phyloP scores from a whole-genome alignment of 1,140 invertebrate genomes.

The Brachionus rubens region DNA sequence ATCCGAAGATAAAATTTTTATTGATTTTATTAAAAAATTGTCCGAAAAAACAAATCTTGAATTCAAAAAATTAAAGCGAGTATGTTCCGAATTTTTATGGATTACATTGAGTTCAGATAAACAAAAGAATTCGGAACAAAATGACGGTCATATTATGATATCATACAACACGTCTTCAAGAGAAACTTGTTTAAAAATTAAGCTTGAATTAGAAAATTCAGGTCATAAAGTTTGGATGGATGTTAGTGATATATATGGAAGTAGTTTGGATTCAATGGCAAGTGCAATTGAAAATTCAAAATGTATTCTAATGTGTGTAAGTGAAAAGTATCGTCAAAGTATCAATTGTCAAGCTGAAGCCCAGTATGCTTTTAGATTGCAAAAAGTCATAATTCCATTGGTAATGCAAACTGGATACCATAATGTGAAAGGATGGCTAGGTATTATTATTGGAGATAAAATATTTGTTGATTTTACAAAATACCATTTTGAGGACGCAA shows the following conservation, averaged over 20 bases:
- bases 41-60: too few relatives aligned
- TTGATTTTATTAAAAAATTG: too few relatives aligned
- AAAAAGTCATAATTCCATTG: slow-evolving; percentile 53
- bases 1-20: too few relatives aligned
- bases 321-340: slow-evolving; percentile 57
- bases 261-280: slow-evolving; percentile 58
- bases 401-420: slow-evolving; percentile 53
- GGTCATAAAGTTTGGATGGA: slow-evolving; percentile 49
- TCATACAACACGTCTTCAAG: background rate
- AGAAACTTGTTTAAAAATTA: slow-evolving; percentile 22
- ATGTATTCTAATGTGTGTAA: slow-evolving; percentile 55
- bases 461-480: slow-evolving; percentile 52
- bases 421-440: slow-evolving; percentile 55
- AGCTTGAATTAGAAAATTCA: background rate
- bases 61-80: too few relatives aligned
- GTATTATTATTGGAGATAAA: slow-evolving; percentile 53
- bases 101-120: too few relatives aligned
- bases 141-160: slow-evolving; percentile 42
- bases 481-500: slow-evolving; percentile 3
- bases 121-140: too few relatives aligned
- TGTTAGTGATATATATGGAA: slow-evolving; percentile 49
- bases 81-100: too few relatives aligned
- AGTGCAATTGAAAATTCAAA: slow-evolving; percentile 56
- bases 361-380: slow-evolving; percentile 53
- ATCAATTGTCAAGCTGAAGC: slow-evolving; percentile 56